phyloP scores from a whole-genome alignment of 2,888 invertebrate genomes.

The Fissipunctia ypsillon region DNA sequence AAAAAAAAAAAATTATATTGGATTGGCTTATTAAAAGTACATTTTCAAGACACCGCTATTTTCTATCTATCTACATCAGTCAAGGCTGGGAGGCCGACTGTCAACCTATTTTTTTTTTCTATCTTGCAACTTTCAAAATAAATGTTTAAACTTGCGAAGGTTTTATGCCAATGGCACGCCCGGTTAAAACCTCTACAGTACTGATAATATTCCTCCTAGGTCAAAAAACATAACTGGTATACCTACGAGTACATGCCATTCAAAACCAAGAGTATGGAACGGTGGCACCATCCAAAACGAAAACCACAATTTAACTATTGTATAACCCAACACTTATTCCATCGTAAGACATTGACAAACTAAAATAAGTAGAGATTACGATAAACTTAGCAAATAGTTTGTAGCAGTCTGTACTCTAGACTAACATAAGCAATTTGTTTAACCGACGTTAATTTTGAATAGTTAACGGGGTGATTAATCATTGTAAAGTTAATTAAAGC shows the following conservation, averaged over 20 bases:
- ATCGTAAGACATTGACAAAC: slow-evolving; percentile 42
- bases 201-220: neutral
- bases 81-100: no score
- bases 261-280: neutral
- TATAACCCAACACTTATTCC: slow-evolving; percentile 27
- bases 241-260: neutral
- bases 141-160: no score
- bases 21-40: no score
- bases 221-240: neutral
- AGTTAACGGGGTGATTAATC: slow-evolving; percentile 73
- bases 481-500: slow-evolving; percentile 74
- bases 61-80: no score
- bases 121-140: no score
- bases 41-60: no score
- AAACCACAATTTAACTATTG: slow-evolving; percentile 3
- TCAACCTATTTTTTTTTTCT: no score
- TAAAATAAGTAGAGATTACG: slow-evolving; percentile 48
- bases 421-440: slow-evolving; percentile 67
- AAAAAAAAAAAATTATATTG: no score
- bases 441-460: slow-evolving; percentile 67
- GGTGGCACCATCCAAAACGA: neutral
- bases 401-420: slow-evolving; percentile 31
- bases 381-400: slow-evolving; percentile 52
- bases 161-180: no score
- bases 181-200: no score